These are phyloP conservation scores for Pyrocephalus nanus DNA, from an alignment of 2,797 vertebrate species.

Conservation along the genomic window DNA sequence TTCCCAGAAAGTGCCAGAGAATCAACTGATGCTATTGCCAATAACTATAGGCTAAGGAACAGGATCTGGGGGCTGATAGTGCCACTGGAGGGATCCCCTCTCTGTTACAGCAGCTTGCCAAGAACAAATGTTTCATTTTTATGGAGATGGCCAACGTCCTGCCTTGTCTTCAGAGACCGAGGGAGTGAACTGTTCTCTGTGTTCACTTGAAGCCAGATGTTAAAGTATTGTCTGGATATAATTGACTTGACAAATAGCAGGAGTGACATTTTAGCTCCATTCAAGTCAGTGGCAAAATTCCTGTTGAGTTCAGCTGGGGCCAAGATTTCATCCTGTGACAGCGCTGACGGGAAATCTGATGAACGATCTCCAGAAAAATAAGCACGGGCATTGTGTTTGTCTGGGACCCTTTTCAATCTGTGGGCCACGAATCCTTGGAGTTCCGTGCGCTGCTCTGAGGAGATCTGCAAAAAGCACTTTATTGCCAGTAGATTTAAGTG, in stretches of 20 bases:
- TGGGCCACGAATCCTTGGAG: not conserved
- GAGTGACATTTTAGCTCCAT: conserved; percentile 59
- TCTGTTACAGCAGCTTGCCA: not conserved
- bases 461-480: not conserved
- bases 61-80: not conserved
- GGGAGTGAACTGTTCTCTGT: conserved; percentile 8
- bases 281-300: conserved; percentile 53
- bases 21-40: not conserved
- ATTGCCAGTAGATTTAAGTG: not conserved
- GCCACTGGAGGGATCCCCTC: not conserved
- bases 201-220: conserved; percentile 49
- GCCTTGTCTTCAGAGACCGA: conserved; percentile 2
- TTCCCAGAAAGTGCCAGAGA: conserved; percentile 18
- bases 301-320: conserved; percentile 44
- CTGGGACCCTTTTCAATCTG: conserved; percentile 4
- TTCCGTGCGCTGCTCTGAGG: not conserved
- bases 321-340: conserved; percentile 25
- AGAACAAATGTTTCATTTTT: not conserved
- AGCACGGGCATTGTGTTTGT: conserved; percentile 3
- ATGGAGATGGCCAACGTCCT: not conserved
- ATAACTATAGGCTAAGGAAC: not conserved
- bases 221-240: conserved; percentile 55
- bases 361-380: conserved; percentile 1
- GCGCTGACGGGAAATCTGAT: not conserved
- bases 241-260: conserved; percentile 58